These are phyloP conservation scores for Synanthedon myopaeformis DNA, from an alignment of 2,888 invertebrate species.

Conservation along the genomic window DNA sequence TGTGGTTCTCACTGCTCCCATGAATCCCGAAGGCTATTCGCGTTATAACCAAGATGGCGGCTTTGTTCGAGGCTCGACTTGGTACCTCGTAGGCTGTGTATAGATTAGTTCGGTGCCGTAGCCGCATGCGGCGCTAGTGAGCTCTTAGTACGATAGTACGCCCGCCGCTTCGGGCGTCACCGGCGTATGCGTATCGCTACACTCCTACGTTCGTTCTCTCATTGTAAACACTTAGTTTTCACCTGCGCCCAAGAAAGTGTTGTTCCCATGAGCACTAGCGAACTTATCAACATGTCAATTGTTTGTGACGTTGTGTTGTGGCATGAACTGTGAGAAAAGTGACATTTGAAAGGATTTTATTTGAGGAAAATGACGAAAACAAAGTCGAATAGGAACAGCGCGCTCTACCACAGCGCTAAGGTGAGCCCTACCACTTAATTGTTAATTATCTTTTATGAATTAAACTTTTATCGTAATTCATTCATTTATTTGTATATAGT, in stretches of 20 bases:
- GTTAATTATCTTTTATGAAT: constrained; percentile 10
- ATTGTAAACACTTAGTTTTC: constrained; percentile 52
- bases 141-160: constrained; percentile 47
- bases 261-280: constrained; percentile 33
- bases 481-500: too few relatives aligned
- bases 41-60: constrained; percentile 56
- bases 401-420: constrained; percentile 82
- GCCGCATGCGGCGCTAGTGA: constrained; percentile 18
- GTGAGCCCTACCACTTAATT: constrained; percentile 52
- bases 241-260: constrained; percentile 27
- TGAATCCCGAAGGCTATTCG: constrained; percentile 20
- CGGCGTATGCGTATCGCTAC: constrained; percentile 28
- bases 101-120: constrained; percentile 23
- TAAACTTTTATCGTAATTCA: not conserved
- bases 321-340: constrained; percentile 43
- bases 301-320: constrained; percentile 35
- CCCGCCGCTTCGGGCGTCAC: constrained; percentile 30
- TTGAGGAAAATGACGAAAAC: constrained; percentile 67
- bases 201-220: constrained; percentile 60
- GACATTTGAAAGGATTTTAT: constrained; percentile 30
- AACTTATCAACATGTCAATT: constrained; percentile 41
- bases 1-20: constrained; percentile 7
- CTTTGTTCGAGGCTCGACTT: constrained; percentile 3
- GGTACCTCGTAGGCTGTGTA: constrained; percentile 2
- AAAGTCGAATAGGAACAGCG: constrained; percentile 68